Base-by-base conservation (phyloP, 2,113 vertebrate species). In the Dipodomys merriami region DNA sequence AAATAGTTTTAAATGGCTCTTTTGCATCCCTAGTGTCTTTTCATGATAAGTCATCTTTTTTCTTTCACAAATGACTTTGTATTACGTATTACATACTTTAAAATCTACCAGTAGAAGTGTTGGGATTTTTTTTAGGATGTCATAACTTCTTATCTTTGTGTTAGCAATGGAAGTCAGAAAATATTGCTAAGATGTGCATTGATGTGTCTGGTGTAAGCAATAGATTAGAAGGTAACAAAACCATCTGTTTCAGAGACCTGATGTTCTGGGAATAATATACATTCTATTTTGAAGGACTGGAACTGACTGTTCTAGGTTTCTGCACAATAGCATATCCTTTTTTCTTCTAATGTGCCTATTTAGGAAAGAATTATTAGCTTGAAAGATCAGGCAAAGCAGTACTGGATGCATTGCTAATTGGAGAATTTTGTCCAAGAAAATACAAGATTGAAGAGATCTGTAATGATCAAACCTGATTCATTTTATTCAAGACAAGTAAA, bases 361-460 rank as follows among this genome's bases (percentile, higher is more conserved):
- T 96, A 83, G 81, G 57, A 90, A 95, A 89, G 74, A 53, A 93
- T 82, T 92, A 76, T 85, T 94, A 44, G 20, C 73, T 71, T 86
- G 90, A 91, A 92, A 77, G 80, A 86, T 67, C 68, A 83, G 65
- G 68, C 62, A 71, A 95, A 86, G 64, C 29, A 77, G 35, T 60
- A 88, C 18, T 90, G 62, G 78, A 91, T 91, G 64, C 35, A 39
- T 83, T 86, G 90, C 62, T 86, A 84, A 83, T 89, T 95, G 80
- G 67, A 86, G 86, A 77, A 69, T 69, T 92, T 94, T 89, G 33
- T 83, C 81, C 72, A 78, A 91, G 82, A 86, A 90, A 95, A 94
- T 89, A 79, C 95, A 90, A 96, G 90, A 95, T 95, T 93, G 84
- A 93, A 95, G 91, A 91, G 77, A 82, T 95, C 86, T 1, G 0